Evolutionary conservation across 2,888 invertebrate species (phyloP).

Genomic region (Lamellibrachia columna): DNA sequence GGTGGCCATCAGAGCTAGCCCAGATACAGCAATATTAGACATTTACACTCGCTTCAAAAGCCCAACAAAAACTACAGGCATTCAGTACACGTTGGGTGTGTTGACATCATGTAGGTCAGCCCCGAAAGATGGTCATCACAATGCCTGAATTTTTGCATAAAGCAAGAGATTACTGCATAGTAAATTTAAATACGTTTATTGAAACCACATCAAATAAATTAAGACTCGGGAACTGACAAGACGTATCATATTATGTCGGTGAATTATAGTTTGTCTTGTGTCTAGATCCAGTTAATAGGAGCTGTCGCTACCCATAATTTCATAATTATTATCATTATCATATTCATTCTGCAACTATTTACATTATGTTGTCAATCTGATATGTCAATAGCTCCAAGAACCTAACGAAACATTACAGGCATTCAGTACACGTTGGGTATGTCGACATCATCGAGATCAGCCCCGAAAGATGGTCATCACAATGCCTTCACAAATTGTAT

Average conservation of each 20-base stretch:
- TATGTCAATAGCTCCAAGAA: background rate
- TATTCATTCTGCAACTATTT: no score
- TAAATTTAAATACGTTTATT: no score
- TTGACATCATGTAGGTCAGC: background rate
- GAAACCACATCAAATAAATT: no score
- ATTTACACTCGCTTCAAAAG: background rate
- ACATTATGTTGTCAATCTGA: background rate
- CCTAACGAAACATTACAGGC: background rate
- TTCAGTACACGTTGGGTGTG: slow-evolving; percentile 7
- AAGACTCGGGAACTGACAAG: no score
- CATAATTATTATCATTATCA: no score
- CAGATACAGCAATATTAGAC: background rate
- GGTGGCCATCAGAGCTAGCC: no score
- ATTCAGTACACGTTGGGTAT: slow-evolving; percentile 1
- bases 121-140: slow-evolving; percentile 22
- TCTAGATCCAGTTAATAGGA: no score
- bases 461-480: slow-evolving; percentile 23
- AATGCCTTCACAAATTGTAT: background rate
- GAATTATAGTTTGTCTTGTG: no score
- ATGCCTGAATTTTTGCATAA: background rate
- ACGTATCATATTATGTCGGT: no score
- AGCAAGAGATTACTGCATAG: background rate
- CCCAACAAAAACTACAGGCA: background rate
- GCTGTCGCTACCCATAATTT: no score
- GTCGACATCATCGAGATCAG: background rate